Base-by-base conservation (phyloP, 1,140 invertebrate species). In the Panagrolaimus sp. region DNA sequence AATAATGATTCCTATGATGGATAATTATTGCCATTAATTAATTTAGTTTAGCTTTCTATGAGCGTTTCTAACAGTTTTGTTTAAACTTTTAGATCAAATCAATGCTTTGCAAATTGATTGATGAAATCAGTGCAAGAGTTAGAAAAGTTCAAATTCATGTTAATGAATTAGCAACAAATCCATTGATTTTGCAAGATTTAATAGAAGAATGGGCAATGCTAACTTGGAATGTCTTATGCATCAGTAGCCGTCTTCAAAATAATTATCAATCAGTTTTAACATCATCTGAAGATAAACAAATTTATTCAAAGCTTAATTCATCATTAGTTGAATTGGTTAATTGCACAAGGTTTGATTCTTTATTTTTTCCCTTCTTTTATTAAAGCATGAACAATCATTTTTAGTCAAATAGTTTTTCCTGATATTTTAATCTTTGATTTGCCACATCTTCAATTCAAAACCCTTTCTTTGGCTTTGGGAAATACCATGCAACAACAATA, bases 181-280 rank as follows among this genome's bases (percentile, higher is more conserved):
- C 20, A 25, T 25, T 25, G 9, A 57, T 57, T 25, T 62, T 63
- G 14, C 67, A 81, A 71, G 79, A 82, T 46, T 75, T 81, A 31
- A 79, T 82, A 47, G 81, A 82, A 66, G 80, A 82, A 69, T 82
- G 80, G 80, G 78, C 80, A 20, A 81, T 83, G 77, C 64, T 82
- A 4, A 83, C 81, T 14, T 82, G 80, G 80, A 82, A 82, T 71
- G 79, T 82, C 4, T 61, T 82, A n/a, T 82, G 80, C 67, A 81
- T 82, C 45, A 82, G 79, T n/a, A 75, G 67, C 23, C 71, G 80
- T 16, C 69, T 82, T 16, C 81, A 83, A 48, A 69, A 78, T 9
- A 77, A 66, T n/a, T 47, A 79, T 25, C 11, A 53, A 16, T 31
- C 44, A 9, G 57, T 74, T 57, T 57, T 77, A 42, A 74, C 68